phyloP scores from a whole-genome alignment of 2,888 invertebrate species.

The Drosophila prostipennis region DNA sequence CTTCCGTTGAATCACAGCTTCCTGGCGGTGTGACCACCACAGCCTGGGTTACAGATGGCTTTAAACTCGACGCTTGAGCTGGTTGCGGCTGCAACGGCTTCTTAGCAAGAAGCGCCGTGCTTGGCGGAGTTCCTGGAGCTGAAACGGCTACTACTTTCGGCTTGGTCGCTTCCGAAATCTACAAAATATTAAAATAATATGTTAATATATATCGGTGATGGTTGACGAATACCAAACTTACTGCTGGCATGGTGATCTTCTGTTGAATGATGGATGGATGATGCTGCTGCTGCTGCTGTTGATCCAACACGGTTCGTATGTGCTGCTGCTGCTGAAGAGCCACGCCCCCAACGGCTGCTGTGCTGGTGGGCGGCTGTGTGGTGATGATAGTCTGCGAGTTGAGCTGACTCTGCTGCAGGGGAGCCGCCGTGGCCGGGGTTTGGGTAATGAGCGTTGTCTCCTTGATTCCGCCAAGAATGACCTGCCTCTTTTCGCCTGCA shows the following conservation, averaged over 20 bases:
- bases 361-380: slow-evolving; percentile 64
- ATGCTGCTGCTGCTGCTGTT: slow-evolving; percentile 51
- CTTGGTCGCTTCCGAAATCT: slow-evolving; percentile 30
- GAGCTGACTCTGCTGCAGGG: slow-evolving; percentile 75
- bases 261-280: slow-evolving; percentile 81
- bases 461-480: slow-evolving; percentile 79
- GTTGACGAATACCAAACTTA: slow-evolving; percentile 12
- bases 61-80: slow-evolving; percentile 3
- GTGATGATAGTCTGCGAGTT: slow-evolving; percentile 82
- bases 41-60: slow-evolving; percentile 26
- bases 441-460: slow-evolving; percentile 81
- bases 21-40: slow-evolving; percentile 15
- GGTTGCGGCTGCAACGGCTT: slow-evolving; percentile 12
- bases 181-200: neutral
- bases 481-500: slow-evolving; percentile 76
- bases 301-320: slow-evolving; percentile 67
- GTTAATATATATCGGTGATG: neutral
- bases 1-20: slow-evolving; percentile 1
- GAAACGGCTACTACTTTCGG: slow-evolving; percentile 9
- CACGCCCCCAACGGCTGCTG: slow-evolving; percentile 15
- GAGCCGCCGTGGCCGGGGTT: slow-evolving; percentile 64
- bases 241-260: slow-evolving; percentile 69
- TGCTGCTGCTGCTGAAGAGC: slow-evolving; percentile 76
- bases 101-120: slow-evolving; percentile 5
- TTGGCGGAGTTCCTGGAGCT: neutral